Evolutionary conservation across 35 echinoderm and acorn worm species (phyloP), one percentile per base, ranked within the genome.

Genomic region (Ptychodera flava): DNA sequence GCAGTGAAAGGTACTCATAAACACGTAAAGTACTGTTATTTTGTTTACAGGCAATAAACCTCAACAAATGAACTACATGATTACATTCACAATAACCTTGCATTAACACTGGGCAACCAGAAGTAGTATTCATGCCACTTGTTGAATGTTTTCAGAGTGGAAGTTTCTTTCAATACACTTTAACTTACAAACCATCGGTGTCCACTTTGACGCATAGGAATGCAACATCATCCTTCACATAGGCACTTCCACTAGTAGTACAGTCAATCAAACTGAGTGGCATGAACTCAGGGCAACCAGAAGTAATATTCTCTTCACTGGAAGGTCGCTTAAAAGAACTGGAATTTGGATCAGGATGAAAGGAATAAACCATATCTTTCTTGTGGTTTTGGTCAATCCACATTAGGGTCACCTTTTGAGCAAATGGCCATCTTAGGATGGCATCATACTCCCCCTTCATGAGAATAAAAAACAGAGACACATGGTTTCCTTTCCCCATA

Each of bases 361-460:
- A 81, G 33, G 80, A 81, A 33, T 81, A 31, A 1, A 34, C 35
- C 1, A 81, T 16, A 28, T 34, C 31, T 32, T 31, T 15, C 16
- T 34, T 34, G 31, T 31, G 33, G 31, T 81, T 34, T 33, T 81
- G 80, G 80, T 81, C 80, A 81, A 81, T 31, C 15, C 33, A 28
- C 6, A 81, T 81, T 34, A 81, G 33, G 31, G 80, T 81, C 1
- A 81, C 95, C 95, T 97, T 97, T 77, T 93, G 95, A 27, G 79
- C 86, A 77, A 97, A 97, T 1, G 95, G 95, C 95, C 95, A 97
- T 15, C 87, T 79, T 27, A 93, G 77, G 81, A 97, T 35, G 16
- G 95, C 89, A 64, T 97, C 95, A 77, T 93, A 97, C 83, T 93
- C n/a, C 92, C 95, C 95, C 75, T 88, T 91, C 94, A 97, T 97